Conservation (phyloP, 1,140 invertebrate species). For the Drosophila malerkotliana region DNA sequence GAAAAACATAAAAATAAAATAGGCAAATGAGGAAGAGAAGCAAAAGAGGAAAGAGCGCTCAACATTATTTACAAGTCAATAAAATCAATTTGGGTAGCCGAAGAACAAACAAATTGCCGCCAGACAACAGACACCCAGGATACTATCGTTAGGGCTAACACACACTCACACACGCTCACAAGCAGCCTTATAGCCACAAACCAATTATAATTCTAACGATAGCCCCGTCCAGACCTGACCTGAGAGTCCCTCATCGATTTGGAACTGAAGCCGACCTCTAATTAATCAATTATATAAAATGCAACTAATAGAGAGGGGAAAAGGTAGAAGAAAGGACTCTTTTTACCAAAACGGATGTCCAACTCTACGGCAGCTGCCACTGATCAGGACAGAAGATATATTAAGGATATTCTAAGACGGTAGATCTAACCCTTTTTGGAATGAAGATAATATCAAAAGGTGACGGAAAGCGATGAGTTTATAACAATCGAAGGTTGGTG, state of each 20-base stretch:
- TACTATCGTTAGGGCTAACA: conserved; percentile 66
- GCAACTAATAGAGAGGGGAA: conserved; percentile 57
- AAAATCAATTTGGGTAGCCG: conserved; percentile 68
- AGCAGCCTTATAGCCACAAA: conserved; percentile 38
- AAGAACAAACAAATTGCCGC: conserved; percentile 74
- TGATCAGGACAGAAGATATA: neutral
- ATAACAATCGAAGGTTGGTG: neutral
- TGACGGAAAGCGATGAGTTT: conserved; percentile 16
- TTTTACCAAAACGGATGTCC: conserved; percentile 2
- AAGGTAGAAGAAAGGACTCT: conserved; percentile 28
- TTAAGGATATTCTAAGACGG: neutral
- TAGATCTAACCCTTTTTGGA: conserved; percentile 19
- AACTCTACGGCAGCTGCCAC: conserved; percentile 26
- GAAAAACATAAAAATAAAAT: conserved; percentile 4
- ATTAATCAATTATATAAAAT: conserved; percentile 83
- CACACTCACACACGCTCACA: conserved; percentile 1
- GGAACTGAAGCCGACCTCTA: conserved; percentile 70
- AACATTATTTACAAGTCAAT: conserved; percentile 80
- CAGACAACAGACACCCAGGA: conserved; percentile 43
- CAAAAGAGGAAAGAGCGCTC: conserved; percentile 3
- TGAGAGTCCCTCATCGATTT: conserved; percentile 12
- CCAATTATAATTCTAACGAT: conserved; percentile 82
- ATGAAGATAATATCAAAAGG: conserved; percentile 7
- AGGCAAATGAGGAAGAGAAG: neutral
- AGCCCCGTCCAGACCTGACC: conserved; percentile 23